A percentile compares a stretch with the other conserved stretches of the same genome.
phyloP scores from a whole-genome alignment of 2,888 invertebrate species.

The Chesias legatella region DNA sequence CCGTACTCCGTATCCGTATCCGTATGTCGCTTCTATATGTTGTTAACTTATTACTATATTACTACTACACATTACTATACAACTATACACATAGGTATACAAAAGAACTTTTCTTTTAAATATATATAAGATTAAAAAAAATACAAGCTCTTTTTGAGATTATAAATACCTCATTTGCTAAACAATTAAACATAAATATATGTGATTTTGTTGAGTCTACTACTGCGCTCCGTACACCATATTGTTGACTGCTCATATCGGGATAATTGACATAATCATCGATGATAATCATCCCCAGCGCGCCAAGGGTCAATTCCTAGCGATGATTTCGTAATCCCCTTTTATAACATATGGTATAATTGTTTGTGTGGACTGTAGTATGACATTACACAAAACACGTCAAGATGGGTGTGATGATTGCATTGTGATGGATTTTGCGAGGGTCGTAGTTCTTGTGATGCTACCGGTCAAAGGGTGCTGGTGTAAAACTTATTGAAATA shows the following conservation, averaged over 20 bases:
- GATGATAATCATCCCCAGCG: conserved; percentile 6
- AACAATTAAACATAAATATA: no score
- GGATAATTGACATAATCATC: conserved; percentile 17
- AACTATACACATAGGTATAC: no score
- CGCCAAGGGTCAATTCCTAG: conserved; percentile 15
- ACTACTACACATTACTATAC: no score
- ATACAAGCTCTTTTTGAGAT: no score
- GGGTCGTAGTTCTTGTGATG: conserved; percentile 21
- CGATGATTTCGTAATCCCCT: conserved; percentile 18
- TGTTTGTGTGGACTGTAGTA: conserved; percentile 33
- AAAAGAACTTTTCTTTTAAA: no score
- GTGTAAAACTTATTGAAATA: not conserved
- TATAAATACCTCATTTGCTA: no score
- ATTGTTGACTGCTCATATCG: conserved; percentile 4
- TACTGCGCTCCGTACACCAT: not conserved
- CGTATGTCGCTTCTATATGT: no score
- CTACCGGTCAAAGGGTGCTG: conserved; percentile 18
- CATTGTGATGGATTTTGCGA: conserved; percentile 39
- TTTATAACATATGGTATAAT: conserved; percentile 57
- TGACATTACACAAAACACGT: conserved; percentile 29
- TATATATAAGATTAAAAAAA: no score
- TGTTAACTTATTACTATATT: no score
- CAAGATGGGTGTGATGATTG: conserved; percentile 34
- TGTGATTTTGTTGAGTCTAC: no score
- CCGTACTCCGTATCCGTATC: no score